Evolutionary conservation across 2,113 vertebrate genomes (phyloP), one percentile per base, ranked within the genome.

Genomic region (Oryzias curvinotus): DNA sequence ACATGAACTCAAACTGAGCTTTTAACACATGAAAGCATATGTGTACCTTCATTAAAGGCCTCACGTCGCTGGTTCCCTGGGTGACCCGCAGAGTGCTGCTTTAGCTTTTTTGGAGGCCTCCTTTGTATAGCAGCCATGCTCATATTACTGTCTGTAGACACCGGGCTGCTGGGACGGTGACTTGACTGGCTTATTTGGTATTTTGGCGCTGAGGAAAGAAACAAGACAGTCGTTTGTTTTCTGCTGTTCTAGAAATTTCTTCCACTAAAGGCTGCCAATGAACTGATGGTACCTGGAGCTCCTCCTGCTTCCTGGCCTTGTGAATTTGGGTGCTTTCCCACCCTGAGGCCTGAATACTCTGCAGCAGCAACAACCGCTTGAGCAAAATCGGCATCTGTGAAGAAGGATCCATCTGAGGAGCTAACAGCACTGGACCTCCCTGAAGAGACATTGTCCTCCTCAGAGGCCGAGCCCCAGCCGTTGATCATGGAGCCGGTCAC

Each of bases 401-500:
- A 98, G 71, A 99, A 98, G 0, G 97, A 99, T n/a, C 97, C 97
- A 1, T 99, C 97, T 0, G 96, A 98, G 10, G 97, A 99, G 75
- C 96, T 98, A 42, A 98, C 93, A 5, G 91, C 90, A 0, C 97
- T 99, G 76, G 97, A 99, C 43, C 96, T 93, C 19, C 97, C 97
- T 0, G 96, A 98, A 18, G 97, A 98, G 75, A 95, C 96, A 87
- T 97, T 98, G 82, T 98, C 97, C 75, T 98, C 97, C 68, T 99
- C 97, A 0, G 97, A 99, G 43, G 97, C 97, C 0, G 97, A 99
- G 48, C 97, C 97, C 97, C 97, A 99, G 73, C 97, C 97, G 8
- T 99, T 99, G 89, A 99, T 98, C 97, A 99, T 99, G 75, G 97
- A 99, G n/a, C 97, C 97, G 0, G 97, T 98, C 56, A 98, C 96